Base-by-base conservation (phyloP, 2,888 invertebrate species). In the Lepidochrysops patricia region DNA sequence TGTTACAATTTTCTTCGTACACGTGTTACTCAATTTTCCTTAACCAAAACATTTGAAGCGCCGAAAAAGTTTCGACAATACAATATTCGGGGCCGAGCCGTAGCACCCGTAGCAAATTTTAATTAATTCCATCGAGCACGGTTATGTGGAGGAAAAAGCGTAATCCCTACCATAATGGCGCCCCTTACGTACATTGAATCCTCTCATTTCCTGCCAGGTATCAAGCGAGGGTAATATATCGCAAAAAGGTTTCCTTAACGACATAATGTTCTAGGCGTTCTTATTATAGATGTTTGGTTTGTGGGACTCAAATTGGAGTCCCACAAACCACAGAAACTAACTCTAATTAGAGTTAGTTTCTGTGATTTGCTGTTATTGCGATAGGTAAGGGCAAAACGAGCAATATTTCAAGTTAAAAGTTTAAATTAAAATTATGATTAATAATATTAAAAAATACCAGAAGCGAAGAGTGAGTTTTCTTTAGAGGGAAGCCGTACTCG, bases 171-270 rank as follows among this genome's bases (percentile, higher is more conserved):
- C 52, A 26, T 52, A 52, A 52, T 52, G 15, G 25, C 49, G n/a
- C 9, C 26, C 50, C 27, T 52, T 52, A 23, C 27, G 13, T 27
- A 52, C 27, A 26, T 26, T 26, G 52, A 27, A 52, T 52, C 52
- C 7, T 13, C 27, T 52, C 27, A 52, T 52, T 52, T 52, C 52
- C 52, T 52, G 52, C 52, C 26, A 52, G 26, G 52, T 26, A 52
- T 27, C 52, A 27, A n/a, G 15, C 26, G 52, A 15, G 13, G 52
- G 26, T 27, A 52, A 52, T 52, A 52, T 52, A 52, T 52, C 27
- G 26, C 52, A 52, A 52, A 50, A 52, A 52, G 52, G 52, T 52
- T 52, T 27, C 52, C 27, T n/a, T 27, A 27, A 52, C 27, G 52
- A 52, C 52, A 13, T 52, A 27, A 52, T 52, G 27, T 52, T 13